These are phyloP conservation scores for Gymnarchus niloticus DNA, from an alignment of 2,113 vertebrate species.

Conservation along the genomic window DNA sequence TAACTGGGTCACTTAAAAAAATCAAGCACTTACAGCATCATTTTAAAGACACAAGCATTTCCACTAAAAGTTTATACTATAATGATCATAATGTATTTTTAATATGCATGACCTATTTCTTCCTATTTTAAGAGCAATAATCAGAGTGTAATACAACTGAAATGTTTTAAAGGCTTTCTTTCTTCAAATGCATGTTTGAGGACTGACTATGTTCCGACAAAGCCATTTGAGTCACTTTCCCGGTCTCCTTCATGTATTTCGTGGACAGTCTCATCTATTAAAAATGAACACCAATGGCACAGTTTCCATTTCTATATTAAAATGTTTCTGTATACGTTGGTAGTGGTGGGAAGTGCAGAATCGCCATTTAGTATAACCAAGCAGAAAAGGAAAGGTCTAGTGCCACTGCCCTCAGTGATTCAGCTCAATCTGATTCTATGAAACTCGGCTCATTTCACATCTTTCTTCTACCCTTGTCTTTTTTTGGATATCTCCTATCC, in stretches of 20 bases:
- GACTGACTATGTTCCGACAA: neutral
- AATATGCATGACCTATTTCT: constrained; percentile 11
- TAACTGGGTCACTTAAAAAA: constrained; percentile 12
- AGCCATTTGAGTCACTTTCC: neutral
- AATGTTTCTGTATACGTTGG: neutral
- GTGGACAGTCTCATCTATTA: neutral
- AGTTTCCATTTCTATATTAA: neutral
- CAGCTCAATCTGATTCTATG: neutral
- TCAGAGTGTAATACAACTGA: neutral
- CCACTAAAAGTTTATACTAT: neutral
- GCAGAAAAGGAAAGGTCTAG: neutral
- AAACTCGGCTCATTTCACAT: neutral
- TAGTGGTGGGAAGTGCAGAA: neutral
- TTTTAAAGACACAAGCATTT: neutral
- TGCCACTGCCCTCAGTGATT: neutral
- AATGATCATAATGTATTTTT: constrained; percentile 11
- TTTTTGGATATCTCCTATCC: neutral
- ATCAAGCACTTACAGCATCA: neutral
- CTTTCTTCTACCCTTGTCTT: neutral
- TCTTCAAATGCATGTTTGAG: neutral
- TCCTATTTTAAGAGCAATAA: constrained; percentile 8
- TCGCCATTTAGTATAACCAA: neutral
- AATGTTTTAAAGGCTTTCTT: neutral
- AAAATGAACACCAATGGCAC: neutral
- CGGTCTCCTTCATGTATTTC: neutral